A percentile compares a stretch with the other conserved stretches of the same genome.
phyloP scores from a whole-genome alignment of 2,113 vertebrate genomes.

The Corydoras maculifer region DNA sequence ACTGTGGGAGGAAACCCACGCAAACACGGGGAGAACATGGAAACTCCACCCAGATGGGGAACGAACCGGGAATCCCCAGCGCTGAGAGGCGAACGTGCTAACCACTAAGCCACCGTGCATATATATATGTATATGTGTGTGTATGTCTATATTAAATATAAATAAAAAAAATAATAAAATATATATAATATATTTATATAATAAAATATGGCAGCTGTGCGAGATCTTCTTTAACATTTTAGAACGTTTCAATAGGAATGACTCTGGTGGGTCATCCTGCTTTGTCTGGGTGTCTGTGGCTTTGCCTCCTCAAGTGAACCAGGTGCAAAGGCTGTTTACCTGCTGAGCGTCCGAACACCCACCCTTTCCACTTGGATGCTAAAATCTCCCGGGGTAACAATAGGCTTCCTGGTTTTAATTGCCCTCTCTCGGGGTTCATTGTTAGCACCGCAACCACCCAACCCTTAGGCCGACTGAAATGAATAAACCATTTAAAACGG shows the following conservation, averaged over 20 bases:
- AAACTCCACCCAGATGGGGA: too few species aligned
- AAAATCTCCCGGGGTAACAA: constrained; percentile 34
- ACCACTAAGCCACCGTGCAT: too few species aligned
- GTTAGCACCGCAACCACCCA: constrained; percentile 27
- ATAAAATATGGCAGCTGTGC: too few species aligned
- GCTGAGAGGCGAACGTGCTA: too few species aligned
- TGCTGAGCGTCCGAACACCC: constrained; percentile 24
- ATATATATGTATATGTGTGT: too few species aligned
- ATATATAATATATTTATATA: too few species aligned
- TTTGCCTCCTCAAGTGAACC: constrained; percentile 19
- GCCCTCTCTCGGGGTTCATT: constrained; percentile 49
- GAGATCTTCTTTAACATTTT: constrained; percentile 6
- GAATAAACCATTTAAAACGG: neutral
- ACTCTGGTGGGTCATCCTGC: constrained; percentile 1
- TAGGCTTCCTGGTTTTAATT: constrained; percentile 47
- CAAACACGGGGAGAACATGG: too few species aligned
- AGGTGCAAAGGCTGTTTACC: constrained; percentile 11
- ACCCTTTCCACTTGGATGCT: constrained; percentile 33
- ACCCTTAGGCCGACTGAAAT: constrained; percentile 18
- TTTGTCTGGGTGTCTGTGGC: neutral
- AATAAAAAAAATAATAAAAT: too few species aligned
- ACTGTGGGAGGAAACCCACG: too few species aligned
- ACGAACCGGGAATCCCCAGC: too few species aligned
- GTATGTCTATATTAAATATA: too few species aligned
- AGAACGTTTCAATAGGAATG: constrained; percentile 15